Evolutionary conservation across 2,888 invertebrate genomes (phyloP).

Genomic region (Lasioglossum marginatum): DNA sequence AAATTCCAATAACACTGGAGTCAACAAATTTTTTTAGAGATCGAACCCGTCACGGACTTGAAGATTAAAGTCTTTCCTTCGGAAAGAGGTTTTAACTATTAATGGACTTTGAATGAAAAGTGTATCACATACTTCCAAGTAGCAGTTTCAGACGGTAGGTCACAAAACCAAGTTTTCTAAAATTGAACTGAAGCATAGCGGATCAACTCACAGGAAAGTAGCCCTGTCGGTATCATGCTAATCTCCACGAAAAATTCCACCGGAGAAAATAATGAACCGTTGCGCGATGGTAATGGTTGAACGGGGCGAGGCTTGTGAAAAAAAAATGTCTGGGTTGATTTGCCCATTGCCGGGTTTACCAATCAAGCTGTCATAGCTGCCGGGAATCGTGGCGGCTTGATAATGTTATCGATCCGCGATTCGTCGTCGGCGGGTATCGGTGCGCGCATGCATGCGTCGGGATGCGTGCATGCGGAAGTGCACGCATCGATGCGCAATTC

Average conservation of each 20-base stretch:
- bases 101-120: too few species aligned
- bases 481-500: constrained; percentile 53
- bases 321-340: constrained; percentile 4
- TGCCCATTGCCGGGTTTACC: constrained; percentile 1
- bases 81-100: too few species aligned
- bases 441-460: constrained; percentile 68
- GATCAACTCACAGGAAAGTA: background rate
- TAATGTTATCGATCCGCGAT: constrained; percentile 63
- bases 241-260: background rate
- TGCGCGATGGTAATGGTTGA: background rate
- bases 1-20: too few species aligned
- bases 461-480: constrained; percentile 64
- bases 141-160: too few species aligned
- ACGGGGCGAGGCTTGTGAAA: background rate
- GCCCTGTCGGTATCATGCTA: background rate
- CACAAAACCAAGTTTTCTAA: too few species aligned
- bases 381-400: constrained; percentile 54
- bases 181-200: too few species aligned
- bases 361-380: constrained; percentile 36
- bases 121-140: too few species aligned
- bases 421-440: constrained; percentile 55
- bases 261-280: constrained; percentile 3
- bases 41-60: too few species aligned
- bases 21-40: too few species aligned
- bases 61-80: too few species aligned